A percentile compares a stretch with the other conserved stretches of the same genome.
Conservation (phyloP, 1,140 invertebrate genomes). For the Ganaspis sp. region DNA sequence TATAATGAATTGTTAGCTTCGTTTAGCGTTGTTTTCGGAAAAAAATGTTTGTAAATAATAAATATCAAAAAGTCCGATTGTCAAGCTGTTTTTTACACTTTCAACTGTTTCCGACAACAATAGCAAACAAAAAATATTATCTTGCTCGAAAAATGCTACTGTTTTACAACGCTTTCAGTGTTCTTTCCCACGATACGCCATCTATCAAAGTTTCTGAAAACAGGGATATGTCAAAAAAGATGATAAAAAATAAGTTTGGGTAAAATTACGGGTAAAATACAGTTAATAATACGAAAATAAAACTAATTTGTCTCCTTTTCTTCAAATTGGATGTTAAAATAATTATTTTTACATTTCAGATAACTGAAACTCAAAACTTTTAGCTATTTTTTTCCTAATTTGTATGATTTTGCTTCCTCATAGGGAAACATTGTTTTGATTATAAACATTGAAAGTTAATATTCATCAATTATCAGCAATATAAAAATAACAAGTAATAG, state of each 20-base stretch:
- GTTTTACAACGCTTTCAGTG: neutral
- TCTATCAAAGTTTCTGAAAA: neutral
- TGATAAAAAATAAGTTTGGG: too few relatives aligned
- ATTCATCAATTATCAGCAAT: too few relatives aligned
- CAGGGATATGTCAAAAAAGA: neutral
- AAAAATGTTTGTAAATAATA: neutral
- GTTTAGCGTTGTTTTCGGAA: neutral
- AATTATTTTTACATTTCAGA: too few relatives aligned
- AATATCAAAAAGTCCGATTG: neutral
- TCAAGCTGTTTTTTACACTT: neutral
- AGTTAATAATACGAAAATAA: too few relatives aligned
- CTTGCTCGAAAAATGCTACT: neutral
- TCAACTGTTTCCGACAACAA: neutral
- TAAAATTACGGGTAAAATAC: too few relatives aligned
- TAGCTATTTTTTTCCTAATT: too few relatives aligned
- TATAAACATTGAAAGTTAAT: too few relatives aligned
- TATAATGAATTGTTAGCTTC: neutral
- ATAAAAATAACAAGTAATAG: too few relatives aligned
- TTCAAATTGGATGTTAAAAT: neutral
- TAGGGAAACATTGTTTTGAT: too few relatives aligned
- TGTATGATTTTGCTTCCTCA: too few relatives aligned
- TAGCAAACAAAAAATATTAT: conserved; percentile 5
- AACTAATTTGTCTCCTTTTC: too few relatives aligned
- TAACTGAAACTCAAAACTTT: too few relatives aligned
- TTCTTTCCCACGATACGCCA: neutral